These are phyloP conservation scores for Ectropis grisescens DNA, from an alignment of 1,140 invertebrate genomes.

Conservation along the genomic window DNA sequence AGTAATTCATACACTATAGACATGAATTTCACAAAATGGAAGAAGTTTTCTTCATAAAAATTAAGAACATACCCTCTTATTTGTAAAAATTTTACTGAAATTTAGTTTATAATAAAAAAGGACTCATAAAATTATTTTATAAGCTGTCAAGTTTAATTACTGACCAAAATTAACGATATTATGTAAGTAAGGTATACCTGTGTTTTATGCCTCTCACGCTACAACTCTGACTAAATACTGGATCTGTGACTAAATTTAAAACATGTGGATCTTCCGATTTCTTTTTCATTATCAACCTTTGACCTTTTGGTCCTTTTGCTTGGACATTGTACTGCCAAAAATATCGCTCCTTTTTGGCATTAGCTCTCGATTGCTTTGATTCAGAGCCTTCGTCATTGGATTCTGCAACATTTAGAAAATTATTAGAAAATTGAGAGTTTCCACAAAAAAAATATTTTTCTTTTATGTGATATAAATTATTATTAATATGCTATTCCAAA, in stretches of 20 bases:
- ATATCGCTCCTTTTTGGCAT: slow-evolving; percentile 84
- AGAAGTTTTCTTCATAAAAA: no score
- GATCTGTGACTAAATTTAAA: slow-evolving; percentile 90
- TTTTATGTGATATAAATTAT: no score
- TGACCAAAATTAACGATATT: no score
- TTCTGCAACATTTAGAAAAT: slow-evolving; percentile 52
- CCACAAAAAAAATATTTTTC: background rate
- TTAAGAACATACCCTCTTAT: no score
- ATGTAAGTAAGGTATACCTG: no score
- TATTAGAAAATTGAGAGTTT: slow-evolving; percentile 2
- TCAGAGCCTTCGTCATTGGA: slow-evolving; percentile 78
- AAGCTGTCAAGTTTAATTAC: no score
- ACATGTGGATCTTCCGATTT: slow-evolving; percentile 94
- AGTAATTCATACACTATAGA: no score
- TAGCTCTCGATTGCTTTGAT: slow-evolving; percentile 52
- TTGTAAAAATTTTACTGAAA: background rate
- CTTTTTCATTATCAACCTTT: slow-evolving; percentile 84
- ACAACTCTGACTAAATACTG: slow-evolving; percentile 92
- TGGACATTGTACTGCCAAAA: slow-evolving; percentile 99
- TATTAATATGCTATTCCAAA: no score
- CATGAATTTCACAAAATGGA: no score
- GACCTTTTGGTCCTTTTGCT: slow-evolving; percentile 97
- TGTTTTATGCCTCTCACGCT: slow-evolving; percentile 92
- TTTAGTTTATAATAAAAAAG: background rate
- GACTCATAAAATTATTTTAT: background rate